Conservation (phyloP, 2,113 vertebrate species). For the Scatophagus argus region DNA sequence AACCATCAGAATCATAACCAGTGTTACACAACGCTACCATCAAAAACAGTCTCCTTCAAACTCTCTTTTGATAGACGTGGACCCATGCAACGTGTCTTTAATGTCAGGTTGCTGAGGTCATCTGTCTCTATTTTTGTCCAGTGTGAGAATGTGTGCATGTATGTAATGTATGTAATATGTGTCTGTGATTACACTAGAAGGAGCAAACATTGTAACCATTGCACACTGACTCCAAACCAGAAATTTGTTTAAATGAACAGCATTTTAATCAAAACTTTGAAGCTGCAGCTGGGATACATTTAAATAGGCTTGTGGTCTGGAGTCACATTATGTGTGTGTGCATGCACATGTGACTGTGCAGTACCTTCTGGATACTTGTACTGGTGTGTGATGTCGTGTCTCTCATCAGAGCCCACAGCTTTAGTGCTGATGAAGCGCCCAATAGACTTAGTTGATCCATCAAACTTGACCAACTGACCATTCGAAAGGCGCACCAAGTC, state of each 20-base stretch:
- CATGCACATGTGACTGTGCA: not conserved
- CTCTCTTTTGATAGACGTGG: not conserved
- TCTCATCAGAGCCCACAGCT: conserved; percentile 85
- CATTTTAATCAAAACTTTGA: not conserved
- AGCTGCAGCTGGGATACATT: not conserved
- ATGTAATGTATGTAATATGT: not conserved
- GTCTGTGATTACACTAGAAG: not conserved
- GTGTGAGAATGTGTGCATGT: not conserved
- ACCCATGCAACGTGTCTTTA: not conserved
- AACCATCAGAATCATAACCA: conserved; percentile 11
- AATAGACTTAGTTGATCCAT: conserved; percentile 73
- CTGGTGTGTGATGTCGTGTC: conserved; percentile 91
- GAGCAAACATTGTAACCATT: too few species aligned
- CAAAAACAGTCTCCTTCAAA: not conserved
- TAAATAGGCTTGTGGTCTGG: not conserved
- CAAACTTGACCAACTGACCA: conserved; percentile 74
- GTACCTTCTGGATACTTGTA: conserved; percentile 94
- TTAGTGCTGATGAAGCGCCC: conserved; percentile 93
- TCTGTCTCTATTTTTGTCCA: not conserved
- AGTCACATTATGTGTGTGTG: not conserved
- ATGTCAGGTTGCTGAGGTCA: not conserved
- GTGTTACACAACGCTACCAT: too few species aligned
- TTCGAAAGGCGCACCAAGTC: conserved; percentile 78
- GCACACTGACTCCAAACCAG: not conserved
- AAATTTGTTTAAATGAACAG: not conserved